These are phyloP conservation scores for Sebastes paucispinis DNA, from an alignment of 2,797 vertebrate species.

Conservation along the genomic window DNA sequence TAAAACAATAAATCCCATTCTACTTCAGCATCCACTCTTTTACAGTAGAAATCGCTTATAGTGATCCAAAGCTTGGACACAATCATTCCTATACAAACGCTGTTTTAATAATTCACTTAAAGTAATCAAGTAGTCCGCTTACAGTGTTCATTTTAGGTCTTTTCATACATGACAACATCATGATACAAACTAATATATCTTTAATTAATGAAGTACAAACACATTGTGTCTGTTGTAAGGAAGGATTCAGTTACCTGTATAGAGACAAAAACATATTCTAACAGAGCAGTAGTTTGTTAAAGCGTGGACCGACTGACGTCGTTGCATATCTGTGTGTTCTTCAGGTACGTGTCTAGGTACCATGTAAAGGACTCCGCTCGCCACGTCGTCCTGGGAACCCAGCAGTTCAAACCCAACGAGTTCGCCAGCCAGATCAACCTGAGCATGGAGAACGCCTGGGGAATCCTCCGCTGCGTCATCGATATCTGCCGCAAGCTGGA, in stretches of 20 bases:
- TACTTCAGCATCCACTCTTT: too few species aligned
- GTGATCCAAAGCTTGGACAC: too few species aligned
- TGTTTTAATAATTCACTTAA: too few species aligned
- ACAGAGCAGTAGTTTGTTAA: background rate
- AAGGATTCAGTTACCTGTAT: background rate
- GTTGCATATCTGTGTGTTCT: accelerated
- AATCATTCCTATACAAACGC: too few species aligned
- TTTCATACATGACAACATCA: too few species aligned
- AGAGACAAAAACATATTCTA: background rate
- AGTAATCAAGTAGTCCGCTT: too few species aligned
- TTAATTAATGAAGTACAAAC: background rate
- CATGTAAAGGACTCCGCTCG: conserved; percentile 96
- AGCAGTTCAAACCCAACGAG: conserved; percentile 99
- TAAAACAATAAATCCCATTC: too few species aligned
- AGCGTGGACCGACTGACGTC: background rate
- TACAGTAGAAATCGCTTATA: too few species aligned
- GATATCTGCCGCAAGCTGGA: conserved; percentile 99
- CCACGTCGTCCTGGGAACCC: conserved; percentile 95
- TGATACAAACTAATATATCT: background rate
- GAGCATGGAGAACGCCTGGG: conserved; percentile 99
- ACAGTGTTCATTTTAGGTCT: too few species aligned
- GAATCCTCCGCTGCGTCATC: conserved; percentile 96
- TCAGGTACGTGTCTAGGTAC: conserved; percentile 96
- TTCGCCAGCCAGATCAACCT: conserved; percentile 99
- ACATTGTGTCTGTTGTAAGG: background rate